Conservation (phyloP, 2,113 vertebrate species). For the Lampris megalopsis region DNA sequence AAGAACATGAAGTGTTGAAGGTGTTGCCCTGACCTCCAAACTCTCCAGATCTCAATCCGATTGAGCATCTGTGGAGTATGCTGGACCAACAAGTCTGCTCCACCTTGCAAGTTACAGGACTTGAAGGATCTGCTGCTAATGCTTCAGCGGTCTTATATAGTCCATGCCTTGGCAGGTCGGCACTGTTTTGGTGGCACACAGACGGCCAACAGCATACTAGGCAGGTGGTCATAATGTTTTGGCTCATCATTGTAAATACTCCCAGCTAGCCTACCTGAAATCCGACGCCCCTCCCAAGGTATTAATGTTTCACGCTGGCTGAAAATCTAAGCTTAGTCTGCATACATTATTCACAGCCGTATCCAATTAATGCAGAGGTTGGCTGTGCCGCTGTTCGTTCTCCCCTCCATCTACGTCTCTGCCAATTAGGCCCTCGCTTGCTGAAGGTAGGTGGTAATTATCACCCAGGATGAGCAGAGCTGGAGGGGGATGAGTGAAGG, state of each 20-base stretch:
- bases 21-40: no score
- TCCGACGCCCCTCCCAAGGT: constrained; percentile 48
- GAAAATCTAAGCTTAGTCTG: constrained; percentile 72
- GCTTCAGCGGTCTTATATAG: no score
- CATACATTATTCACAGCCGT: constrained; percentile 80
- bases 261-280: constrained; percentile 54
- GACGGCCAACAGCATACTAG: no score
- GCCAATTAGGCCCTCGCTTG: constrained; percentile 68
- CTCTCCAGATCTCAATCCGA: no score
- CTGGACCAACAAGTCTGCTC: no score
- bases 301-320: constrained; percentile 69
- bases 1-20: no score
- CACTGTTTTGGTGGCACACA: no score
- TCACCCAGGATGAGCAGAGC: constrained; percentile 45
- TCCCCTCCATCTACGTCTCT: constrained; percentile 67
- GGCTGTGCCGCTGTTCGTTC: constrained; percentile 38
- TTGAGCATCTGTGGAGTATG: no score
- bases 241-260: constrained; percentile 74
- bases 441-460: constrained; percentile 65
- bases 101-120: no score
- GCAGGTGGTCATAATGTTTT: no score
- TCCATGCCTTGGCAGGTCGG: no score
- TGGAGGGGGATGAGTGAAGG: background rate
- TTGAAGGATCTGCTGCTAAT: no score
- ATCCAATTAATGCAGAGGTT: constrained; percentile 77